phyloP scores from a whole-genome alignment of 2,888 invertebrate species.

The Bhutanitis thaidina region DNA sequence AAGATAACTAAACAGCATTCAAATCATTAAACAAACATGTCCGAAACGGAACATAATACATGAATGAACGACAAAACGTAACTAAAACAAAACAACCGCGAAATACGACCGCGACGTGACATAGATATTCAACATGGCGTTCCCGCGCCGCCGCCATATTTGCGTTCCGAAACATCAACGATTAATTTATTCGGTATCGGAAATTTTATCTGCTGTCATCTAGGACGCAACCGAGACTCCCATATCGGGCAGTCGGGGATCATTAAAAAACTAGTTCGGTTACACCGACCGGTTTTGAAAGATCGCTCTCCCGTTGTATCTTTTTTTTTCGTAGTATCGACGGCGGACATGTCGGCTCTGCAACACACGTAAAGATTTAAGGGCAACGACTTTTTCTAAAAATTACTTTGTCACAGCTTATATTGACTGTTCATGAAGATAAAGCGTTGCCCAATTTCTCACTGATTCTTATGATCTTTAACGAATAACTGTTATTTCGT shows the following conservation, averaged over 20 bases:
- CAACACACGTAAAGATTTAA: slow-evolving; percentile 24
- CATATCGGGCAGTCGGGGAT: slow-evolving; percentile 36
- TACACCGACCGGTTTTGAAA: slow-evolving; percentile 32
- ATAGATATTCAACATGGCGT: slow-evolving; percentile 17
- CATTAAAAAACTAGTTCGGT: slow-evolving; percentile 65
- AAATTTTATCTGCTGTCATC: slow-evolving; percentile 63
- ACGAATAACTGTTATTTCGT: no score
- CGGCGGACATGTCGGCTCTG: slow-evolving; percentile 18
- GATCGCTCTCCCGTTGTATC: slow-evolving; percentile 25
- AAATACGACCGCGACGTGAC: neutral
- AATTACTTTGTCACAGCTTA: neutral
- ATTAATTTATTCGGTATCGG: slow-evolving; percentile 41
- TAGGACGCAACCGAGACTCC: slow-evolving; percentile 45
- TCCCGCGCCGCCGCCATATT: slow-evolving; percentile 15
- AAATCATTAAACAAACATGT: neutral
- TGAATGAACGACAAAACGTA: neutral
- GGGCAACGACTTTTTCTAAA: slow-evolving; percentile 21
- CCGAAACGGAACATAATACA: neutral
- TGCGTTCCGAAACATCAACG: slow-evolving; percentile 24
- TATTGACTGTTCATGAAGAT: neutral
- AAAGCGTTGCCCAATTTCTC: neutral
- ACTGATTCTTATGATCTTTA: no score
- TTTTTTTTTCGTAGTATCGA: slow-evolving; percentile 26
- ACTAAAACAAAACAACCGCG: neutral
- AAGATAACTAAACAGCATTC: no score